phyloP scores from a whole-genome alignment of 2,797 vertebrate genomes.

The Gymnopithys bicolor region DNA sequence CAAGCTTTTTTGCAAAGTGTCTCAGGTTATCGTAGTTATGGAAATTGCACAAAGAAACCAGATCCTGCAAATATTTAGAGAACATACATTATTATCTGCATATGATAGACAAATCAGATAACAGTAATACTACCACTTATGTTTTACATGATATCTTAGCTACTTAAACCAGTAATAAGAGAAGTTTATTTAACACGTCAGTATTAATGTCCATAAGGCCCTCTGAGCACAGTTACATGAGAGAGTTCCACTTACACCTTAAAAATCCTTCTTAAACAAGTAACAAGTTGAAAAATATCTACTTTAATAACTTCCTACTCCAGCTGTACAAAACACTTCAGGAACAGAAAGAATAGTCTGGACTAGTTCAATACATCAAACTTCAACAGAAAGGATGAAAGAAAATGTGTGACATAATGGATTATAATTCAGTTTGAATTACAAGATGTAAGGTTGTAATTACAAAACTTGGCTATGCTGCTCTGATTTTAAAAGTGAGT shows the following conservation, averaged over 20 bases:
- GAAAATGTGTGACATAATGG: not conserved
- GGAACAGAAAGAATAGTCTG: not conserved
- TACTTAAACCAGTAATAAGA: not conserved
- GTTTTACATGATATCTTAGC: not conserved
- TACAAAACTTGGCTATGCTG: not conserved
- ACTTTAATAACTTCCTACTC: not conserved
- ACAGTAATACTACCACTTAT: not conserved
- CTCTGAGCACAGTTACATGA: not conserved
- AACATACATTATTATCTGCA: not conserved
- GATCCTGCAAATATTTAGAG: conserved; percentile 82
- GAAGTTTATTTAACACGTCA: not conserved
- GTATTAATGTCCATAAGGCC: not conserved
- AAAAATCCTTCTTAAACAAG: not conserved
- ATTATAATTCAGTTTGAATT: not conserved
- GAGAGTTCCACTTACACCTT: not conserved
- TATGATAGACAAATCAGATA: not conserved
- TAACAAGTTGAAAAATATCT: not conserved
- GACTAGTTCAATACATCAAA: not conserved
- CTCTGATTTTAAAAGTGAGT: not conserved
- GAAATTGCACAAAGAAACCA: conserved; percentile 96
- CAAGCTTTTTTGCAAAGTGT: conserved; percentile 96
- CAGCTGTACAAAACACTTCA: not conserved
- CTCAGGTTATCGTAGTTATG: conserved; percentile 99
- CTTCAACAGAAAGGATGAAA: not conserved
- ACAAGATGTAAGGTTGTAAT: not conserved